phyloP scores from a whole-genome alignment of 2,113 vertebrate species.

The Lepus timidus region DNA sequence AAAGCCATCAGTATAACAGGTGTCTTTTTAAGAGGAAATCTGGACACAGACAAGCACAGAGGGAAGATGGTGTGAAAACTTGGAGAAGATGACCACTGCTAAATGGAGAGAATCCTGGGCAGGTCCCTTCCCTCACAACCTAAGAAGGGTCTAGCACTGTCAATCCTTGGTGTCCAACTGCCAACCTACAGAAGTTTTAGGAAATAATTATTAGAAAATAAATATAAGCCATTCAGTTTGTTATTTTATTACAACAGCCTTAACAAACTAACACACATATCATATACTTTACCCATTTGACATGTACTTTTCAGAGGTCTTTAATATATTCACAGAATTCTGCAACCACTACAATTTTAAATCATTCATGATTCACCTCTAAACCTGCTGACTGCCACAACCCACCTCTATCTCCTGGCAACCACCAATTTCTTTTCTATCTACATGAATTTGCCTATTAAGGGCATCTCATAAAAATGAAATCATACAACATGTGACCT shows the following conservation, averaged over 20 bases:
- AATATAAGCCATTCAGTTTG: not conserved
- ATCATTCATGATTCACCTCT: not conserved
- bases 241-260: not conserved
- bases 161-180: not conserved
- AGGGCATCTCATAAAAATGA: slow-evolving; percentile 29
- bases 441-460: not conserved
- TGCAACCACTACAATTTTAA: not conserved
- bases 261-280: not conserved
- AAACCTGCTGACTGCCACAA: not conserved
- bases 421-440: not conserved
- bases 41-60: not conserved
- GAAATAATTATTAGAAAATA: slow-evolving; percentile 9
- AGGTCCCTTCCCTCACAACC: rapidly evolving
- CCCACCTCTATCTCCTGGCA: not conserved
- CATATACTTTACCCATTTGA: not conserved
- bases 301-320: not conserved
- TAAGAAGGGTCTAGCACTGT: not conserved
- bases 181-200: not conserved
- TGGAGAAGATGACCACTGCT: not conserved
- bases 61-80: not conserved
- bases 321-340: not conserved
- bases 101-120: not conserved
- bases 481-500: not conserved
- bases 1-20: not conserved
- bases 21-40: not conserved